A percentile compares a stretch with the other conserved stretches of the same genome.
Evolutionary conservation across 2,797 vertebrate species (phyloP).

Genomic region (Taenioides sp.): DNA sequence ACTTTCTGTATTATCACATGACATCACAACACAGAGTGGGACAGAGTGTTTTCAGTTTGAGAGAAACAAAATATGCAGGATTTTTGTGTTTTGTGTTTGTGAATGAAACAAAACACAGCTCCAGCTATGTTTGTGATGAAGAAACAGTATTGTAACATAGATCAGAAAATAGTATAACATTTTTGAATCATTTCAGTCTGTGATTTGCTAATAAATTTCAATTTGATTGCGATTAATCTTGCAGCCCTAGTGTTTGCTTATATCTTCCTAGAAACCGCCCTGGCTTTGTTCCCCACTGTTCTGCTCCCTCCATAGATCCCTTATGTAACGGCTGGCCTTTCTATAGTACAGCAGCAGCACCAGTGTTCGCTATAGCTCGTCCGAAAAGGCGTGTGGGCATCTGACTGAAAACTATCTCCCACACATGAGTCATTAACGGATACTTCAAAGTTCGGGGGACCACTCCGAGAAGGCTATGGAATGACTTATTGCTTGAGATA

Average conservation of each 20-base stretch:
- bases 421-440: conserved; percentile 17
- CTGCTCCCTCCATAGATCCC: conserved; percentile 36
- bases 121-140: too few species aligned
- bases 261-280: neutral
- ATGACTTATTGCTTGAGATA: neutral
- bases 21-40: too few species aligned
- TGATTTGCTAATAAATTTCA: too few species aligned
- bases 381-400: conserved; percentile 38
- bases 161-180: too few species aligned
- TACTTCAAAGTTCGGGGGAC: conserved; percentile 7
- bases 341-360: conserved; percentile 19
- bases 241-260: neutral
- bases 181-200: too few species aligned
- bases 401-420: conserved; percentile 15
- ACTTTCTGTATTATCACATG: too few species aligned
- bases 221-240: neutral
- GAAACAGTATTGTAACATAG: too few species aligned
- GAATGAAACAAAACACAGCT: too few species aligned
- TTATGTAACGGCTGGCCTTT: conserved; percentile 55
- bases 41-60: too few species aligned
- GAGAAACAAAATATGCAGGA: too few species aligned
- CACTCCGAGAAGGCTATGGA: conserved; percentile 5
- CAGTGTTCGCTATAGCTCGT: conserved; percentile 26
- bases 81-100: too few species aligned
- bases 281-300: conserved; percentile 7